Evolutionary conservation across 2,888 invertebrate genomes (phyloP), one percentile per base, ranked within the genome.

Genomic region (Pristionchus japonicus): DNA sequence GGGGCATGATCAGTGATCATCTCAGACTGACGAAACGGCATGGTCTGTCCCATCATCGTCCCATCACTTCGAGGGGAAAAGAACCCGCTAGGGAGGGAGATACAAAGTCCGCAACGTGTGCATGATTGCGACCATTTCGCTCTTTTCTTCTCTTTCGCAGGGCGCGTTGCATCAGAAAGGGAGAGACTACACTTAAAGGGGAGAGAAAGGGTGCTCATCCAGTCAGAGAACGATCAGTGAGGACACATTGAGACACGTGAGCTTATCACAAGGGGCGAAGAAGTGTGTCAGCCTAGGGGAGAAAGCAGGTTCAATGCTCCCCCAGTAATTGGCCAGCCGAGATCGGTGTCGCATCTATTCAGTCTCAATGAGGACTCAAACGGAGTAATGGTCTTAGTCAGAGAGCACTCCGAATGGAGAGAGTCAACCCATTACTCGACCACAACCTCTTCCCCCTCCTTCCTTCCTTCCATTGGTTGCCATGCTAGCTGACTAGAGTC

Each of bases 51-150:
- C 34, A 67, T 67, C 67, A 67, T 67, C 67, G 27, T 67, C 67
- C 17, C 67, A 34, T 67, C 67, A 67, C 31, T 67, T 31, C 7
- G 67, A 34, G 61, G 6, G 52, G 20, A 49, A 52, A 23, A 20
- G 74, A 37, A 74, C 74, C 40, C 74, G 34, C 23, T n/a, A 34
- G 40, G 23, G 52, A 52, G 49, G 47, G 23, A 20, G 43, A 74
- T 67, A 74, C 74, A 74, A 74, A 74, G 74, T 74, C 74, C 74
- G 74, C 74, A 74, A 74, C 74, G 74, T n/a, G n/a, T n/a, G n/a
- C n/a, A n/a, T 74, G 74, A 74, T 74, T 74, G 40, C 40, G 40
- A 37, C 20, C 40, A 40, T n/a, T 64, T 74, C 40, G 4, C 74
- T 15, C 74, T 74, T 43, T 40, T 23, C 23, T 74, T n/a, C n/a